Base-by-base conservation (phyloP, 2,888 invertebrate genomes). In the Cheilosia grossa region DNA sequence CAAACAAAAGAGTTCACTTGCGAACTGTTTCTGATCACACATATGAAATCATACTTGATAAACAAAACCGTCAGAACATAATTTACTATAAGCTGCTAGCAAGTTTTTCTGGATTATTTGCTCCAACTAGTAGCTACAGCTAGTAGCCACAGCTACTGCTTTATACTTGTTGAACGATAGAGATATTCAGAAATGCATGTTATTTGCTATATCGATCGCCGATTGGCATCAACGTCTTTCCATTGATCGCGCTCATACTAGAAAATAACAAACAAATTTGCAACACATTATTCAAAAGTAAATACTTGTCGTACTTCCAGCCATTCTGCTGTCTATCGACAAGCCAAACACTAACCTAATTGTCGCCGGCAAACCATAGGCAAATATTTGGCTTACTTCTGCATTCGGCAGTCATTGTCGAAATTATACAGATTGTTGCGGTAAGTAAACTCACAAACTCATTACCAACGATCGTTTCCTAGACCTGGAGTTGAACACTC, bases 371-470 rank as follows among this genome's bases (percentile, higher is more conserved):
- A 21, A n/a, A 30, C 64, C 74, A 47, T 79, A 64, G 64, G 70
- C 59, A 83, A 83, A 83, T 80, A 83, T 83, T 83, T 79, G 79
- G 61, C 83, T 83, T 80, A 83, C 83, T 83, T 80, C 83, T 80
- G 74, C 83, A 79, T 75, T 83, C 64, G 83, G 79, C 79, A 75
- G 74, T 74, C 64, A 59, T 64, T 19, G 17, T 15, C 47, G 40
- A 58, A 58, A 51, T 64, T 77, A 30, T 9, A 49, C 54, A 33
- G 47, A 72, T 64, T 67, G 56, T 42, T 56, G 66, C 66, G 10
- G 37, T 59, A 30, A 58, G 72, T 64, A 83, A 78, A 79, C 73
- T 58, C 27, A 4, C 3, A 74, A 21, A 69, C 54, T 58, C 69
- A 58, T 54, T 73, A 56, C 47, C 56, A 56, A 54, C 33, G 66